Base-by-base conservation (phyloP, 1,140 invertebrate genomes). In the Palaemon carinicauda region DNA sequence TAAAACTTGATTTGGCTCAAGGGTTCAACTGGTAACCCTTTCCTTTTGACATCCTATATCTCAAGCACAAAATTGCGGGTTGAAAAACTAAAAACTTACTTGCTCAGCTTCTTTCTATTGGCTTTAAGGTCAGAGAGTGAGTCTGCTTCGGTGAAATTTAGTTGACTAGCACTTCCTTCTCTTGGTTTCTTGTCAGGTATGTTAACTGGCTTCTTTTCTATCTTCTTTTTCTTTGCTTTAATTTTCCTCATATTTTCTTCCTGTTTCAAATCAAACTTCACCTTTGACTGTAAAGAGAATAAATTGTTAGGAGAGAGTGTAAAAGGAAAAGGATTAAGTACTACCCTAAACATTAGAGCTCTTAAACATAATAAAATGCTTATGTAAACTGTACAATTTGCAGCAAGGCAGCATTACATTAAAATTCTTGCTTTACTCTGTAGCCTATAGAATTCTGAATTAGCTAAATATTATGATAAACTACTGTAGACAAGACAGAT, bases 151-250 rank as follows among this genome's bases (percentile, higher is more conserved):
- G 53, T 53, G 21, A 88, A 88, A 12, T 41, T 93, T 91, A 91
- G 93, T 93, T 85, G 93, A 91, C 80, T 93, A 90, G 87, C 91
- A 79, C 91, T 90, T 88, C 93, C 92, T 77, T 93, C 89, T 91
- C 93, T 92, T 90, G 17, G 24, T 52, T 53, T 54, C 2, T 77
- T 17, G 12, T 14, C 17, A 0, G 74, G 24, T 10, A 14, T 17
- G 27, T 52, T 17, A 14, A 15, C n/a, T 0, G n/a, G 14, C 33
- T 77, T 27, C 33, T 33, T n/a, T 31, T 51, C 54, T 41, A 27
- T 41, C 29, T 78, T 33, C 56, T 81, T 81, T 78, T 60, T 33
- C 52, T 81, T 65, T 15, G 24, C 9, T 12, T 50, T 53, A 33
- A 15, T 52, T 3, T 33, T 50, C 50, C 54, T 75, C 65, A 53